Evolutionary conservation across 2,797 vertebrate species (phyloP), one percentile per base, ranked within the genome.

Genomic region (Macropodus opercularis): DNA sequence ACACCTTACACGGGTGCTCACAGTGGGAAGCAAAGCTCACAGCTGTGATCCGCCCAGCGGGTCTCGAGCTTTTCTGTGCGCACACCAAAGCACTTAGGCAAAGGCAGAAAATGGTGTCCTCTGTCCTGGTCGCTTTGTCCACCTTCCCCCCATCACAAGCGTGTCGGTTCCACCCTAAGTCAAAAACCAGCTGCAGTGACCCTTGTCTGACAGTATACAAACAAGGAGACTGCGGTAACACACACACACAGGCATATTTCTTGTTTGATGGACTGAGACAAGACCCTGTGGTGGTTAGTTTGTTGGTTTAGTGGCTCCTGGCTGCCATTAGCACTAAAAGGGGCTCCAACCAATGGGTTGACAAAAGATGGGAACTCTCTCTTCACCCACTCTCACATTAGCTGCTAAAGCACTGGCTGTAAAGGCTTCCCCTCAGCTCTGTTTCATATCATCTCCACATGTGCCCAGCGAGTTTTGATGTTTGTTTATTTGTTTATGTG

Each of bases 131-230:
- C 1, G 4, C 61, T 56, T 59, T 63, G 57, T 41, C 62, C 54
- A 61, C 31, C n/a, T 63, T 26, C 23, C 67, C 68, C 54, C 72
- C 31, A 54, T 55, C 63, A 22, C 63, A 47, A 83, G 63, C 52
- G 41, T 79, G 77, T 83, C 73, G 81, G 70, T 80, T 72, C 73
- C 65, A 61, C 68, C 76, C 67, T 77, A 65, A 86, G 58, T 81
- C 48, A 74, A 83, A 87, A 85, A 79, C 66, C 88, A 89, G 84
- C 84, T 89, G 88, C 84, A 80, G 70, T 88, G 88, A 90, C 82
- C 89, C 85, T 31, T 82, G 83, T 81, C 85, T 81, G 85, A 78
- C 79, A 70, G 79, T 85, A 70, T 67, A 89, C 87, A 89, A 90
- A 90, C 87, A 89, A 79, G 85, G 77, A 63, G 59, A 66, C 61